Evolutionary conservation across 2,113 vertebrate species (phyloP).

Genomic region (Picathartes gymnocephalus): DNA sequence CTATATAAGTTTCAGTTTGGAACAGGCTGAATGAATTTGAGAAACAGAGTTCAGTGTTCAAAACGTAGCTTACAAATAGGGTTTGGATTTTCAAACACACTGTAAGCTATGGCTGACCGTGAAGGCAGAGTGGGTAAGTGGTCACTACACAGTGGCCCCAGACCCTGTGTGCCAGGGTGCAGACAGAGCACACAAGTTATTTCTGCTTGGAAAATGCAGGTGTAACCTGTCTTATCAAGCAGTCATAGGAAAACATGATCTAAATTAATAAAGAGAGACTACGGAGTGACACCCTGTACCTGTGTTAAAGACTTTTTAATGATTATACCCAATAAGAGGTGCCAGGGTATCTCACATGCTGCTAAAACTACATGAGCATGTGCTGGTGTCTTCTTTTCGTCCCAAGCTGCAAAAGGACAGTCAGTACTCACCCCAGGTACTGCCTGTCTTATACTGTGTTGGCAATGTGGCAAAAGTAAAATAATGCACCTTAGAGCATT

Average conservation of each 20-base stretch:
- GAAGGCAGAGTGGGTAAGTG: neutral
- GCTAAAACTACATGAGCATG: accelerated
- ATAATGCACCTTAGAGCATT: neutral
- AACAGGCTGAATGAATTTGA: neutral
- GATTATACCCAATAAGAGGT: neutral
- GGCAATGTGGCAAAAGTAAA: neutral
- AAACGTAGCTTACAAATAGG: neutral
- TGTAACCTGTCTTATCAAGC: neutral
- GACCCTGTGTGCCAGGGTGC: neutral
- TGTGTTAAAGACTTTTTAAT: neutral
- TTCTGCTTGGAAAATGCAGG: neutral
- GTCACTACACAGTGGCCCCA: neutral
- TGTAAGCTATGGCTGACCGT: neutral
- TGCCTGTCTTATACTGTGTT: neutral
- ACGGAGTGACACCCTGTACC: neutral
- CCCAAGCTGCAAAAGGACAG: neutral
- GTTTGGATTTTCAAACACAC: neutral
- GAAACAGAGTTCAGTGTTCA: neutral
- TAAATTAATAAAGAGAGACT: neutral
- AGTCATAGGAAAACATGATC: neutral
- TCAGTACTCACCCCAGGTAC: neutral
- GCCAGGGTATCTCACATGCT: accelerated
- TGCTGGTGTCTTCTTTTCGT: neutral
- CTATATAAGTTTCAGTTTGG: neutral
- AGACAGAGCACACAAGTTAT: neutral